These are phyloP conservation scores for Hypomecis atomaria DNA, from an alignment of 2,888 invertebrate species.

Conservation along the genomic window DNA sequence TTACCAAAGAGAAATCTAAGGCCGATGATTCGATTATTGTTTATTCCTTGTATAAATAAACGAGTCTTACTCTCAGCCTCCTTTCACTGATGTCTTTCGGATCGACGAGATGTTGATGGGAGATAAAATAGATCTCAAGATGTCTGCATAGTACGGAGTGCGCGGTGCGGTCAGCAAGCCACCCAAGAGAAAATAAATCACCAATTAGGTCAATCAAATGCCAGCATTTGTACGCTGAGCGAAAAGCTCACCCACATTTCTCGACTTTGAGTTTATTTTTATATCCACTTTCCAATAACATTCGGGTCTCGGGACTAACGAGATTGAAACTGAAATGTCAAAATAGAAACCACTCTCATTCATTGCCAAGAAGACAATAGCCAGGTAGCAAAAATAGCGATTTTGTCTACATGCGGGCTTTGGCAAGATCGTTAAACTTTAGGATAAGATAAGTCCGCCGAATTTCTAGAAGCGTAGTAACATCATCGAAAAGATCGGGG, in stretches of 20 bases:
- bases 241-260: constrained; percentile 17
- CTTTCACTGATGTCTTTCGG: constrained; percentile 82
- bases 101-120: constrained; percentile 73
- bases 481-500: constrained; percentile 27
- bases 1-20: constrained; percentile 68
- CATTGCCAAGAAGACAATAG: constrained; percentile 26
- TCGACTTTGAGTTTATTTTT: constrained; percentile 41
- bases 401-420: constrained; percentile 19
- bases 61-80: constrained; percentile 44
- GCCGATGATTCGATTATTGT: constrained; percentile 76
- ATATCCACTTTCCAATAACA: constrained; percentile 50
- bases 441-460: constrained; percentile 15
- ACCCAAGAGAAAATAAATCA: constrained; percentile 80
- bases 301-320: constrained; percentile 43
- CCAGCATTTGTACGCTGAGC: constrained; percentile 49
- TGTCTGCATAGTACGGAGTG: constrained; percentile 62
- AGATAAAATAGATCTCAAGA: constrained; percentile 81
- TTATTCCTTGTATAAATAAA: constrained; percentile 71
- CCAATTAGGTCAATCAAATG: constrained; percentile 83
- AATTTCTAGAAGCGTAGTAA: constrained; percentile 19
- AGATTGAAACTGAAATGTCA: constrained; percentile 28
- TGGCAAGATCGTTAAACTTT: constrained; percentile 25
- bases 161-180: constrained; percentile 63
- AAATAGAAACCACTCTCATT: constrained; percentile 28
- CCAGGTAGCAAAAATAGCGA: constrained; percentile 30